A percentile compares a stretch with the other conserved stretches of the same genome.
These are phyloP conservation scores for Balanococcus diminutus DNA, from an alignment of 2,888 invertebrate genomes.

Conservation along the genomic window DNA sequence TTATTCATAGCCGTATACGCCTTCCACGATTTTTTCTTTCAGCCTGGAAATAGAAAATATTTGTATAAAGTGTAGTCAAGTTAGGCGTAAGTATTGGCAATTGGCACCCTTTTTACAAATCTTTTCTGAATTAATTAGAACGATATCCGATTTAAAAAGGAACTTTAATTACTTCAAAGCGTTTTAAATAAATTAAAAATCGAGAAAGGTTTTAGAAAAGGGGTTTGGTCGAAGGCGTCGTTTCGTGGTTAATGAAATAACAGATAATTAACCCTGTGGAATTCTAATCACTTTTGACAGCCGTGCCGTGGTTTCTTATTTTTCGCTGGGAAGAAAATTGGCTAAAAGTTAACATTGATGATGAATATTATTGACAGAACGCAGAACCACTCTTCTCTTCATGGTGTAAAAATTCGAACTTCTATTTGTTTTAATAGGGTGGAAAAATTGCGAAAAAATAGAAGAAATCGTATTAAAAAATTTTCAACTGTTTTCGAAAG, in stretches of 20 bases:
- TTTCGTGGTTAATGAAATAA: background rate
- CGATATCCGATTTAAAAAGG: background rate
- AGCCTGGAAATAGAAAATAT: background rate
- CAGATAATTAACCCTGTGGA: background rate
- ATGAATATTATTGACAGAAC: too few species aligned
- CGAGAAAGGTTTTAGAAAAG: background rate
- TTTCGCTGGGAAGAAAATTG: background rate
- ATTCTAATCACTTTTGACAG: background rate
- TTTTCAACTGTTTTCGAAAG: too few species aligned
- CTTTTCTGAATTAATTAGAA: background rate
- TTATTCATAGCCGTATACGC: too few species aligned
- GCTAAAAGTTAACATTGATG: background rate
- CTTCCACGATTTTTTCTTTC: background rate
- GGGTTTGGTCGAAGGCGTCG: background rate
- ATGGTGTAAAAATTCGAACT: too few species aligned
- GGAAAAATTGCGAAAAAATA: too few species aligned
- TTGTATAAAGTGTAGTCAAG: too few species aligned
- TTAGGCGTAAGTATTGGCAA: background rate
- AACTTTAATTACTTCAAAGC: background rate
- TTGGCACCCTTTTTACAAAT: background rate
- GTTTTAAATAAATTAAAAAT: background rate
- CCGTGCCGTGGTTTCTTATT: background rate
- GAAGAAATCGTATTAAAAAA: too few species aligned
- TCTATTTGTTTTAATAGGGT: too few species aligned
- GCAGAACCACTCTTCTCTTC: too few species aligned